phyloP scores from a whole-genome alignment of 2,888 invertebrate species.

The Sepioteuthis lessoniana region DNA sequence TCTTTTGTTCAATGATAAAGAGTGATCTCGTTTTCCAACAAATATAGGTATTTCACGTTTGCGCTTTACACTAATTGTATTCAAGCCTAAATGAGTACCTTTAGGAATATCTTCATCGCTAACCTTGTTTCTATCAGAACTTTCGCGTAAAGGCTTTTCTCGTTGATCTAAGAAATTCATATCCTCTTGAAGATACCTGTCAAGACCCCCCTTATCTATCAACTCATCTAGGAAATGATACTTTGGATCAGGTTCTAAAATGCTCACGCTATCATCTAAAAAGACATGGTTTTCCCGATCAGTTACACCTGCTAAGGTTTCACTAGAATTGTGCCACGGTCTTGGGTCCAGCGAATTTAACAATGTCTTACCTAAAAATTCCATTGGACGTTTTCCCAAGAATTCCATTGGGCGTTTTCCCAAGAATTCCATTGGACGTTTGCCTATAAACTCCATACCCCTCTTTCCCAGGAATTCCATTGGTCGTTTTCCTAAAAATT shows the following conservation, averaged over 20 bases:
- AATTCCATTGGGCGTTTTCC: constrained; percentile 41
- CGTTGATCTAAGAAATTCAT: neutral
- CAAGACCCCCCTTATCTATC: neutral
- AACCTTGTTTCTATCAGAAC: neutral
- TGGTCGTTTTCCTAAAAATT: constrained; percentile 41
- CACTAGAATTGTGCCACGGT: constrained; percentile 9
- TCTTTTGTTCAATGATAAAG: neutral
- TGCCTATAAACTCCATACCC: constrained; percentile 38
- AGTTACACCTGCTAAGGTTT: neutral
- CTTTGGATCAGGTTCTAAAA: neutral
- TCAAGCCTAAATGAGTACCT: neutral
- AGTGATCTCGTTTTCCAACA: neutral
- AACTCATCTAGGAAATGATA: neutral
- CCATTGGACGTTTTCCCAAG: constrained; percentile 38
- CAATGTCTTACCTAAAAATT: neutral
- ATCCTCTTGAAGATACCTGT: neutral
- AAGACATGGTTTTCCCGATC: neutral
- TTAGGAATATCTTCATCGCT: neutral
- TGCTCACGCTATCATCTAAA: neutral
- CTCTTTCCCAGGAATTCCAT: constrained; percentile 46
- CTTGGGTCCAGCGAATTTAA: constrained; percentile 11
- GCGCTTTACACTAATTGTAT: neutral
- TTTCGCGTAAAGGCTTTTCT: neutral
- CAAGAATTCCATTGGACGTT: constrained; percentile 45
- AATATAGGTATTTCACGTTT: neutral